Evolutionary conservation across 2,888 invertebrate species (phyloP).

Genomic region (Xylocampa areola): DNA sequence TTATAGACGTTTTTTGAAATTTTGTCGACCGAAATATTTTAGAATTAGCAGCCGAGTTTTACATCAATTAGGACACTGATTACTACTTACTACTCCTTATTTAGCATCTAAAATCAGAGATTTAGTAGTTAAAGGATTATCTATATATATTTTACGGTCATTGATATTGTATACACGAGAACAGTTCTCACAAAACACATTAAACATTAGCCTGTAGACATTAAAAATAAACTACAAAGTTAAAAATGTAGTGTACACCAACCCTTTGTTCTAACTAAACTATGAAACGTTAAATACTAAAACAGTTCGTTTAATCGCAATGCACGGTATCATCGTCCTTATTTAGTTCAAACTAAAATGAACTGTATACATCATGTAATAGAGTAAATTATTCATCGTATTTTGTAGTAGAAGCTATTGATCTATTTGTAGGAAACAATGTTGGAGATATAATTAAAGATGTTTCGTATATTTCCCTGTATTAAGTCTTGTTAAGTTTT

Average conservation of each 20-base stretch:
- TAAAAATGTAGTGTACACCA: conserved; percentile 40
- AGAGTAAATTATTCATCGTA: conserved; percentile 31
- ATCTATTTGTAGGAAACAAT: conserved; percentile 71
- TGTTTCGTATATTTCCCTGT: conserved; percentile 55
- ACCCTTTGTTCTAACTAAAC: conserved; percentile 61
- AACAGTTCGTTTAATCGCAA: conserved; percentile 58
- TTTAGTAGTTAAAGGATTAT: too few relatives aligned
- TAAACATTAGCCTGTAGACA: conserved; percentile 11
- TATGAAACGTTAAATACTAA: conserved; percentile 64
- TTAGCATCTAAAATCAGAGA: too few relatives aligned
- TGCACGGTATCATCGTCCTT: conserved; percentile 12
- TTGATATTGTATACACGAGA: not conserved
- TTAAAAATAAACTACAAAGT: conserved; percentile 37
- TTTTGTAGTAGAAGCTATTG: conserved; percentile 61
- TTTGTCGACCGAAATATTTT: too few relatives aligned
- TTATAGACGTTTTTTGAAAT: too few relatives aligned
- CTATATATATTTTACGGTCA: not conserved
- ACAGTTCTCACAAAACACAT: conserved; percentile 14
- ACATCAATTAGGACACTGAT: too few relatives aligned
- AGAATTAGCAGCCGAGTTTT: too few relatives aligned
- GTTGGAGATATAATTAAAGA: conserved; percentile 67
- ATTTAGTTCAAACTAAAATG: conserved; percentile 6
- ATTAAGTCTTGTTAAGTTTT: conserved; percentile 28
- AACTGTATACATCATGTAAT: not conserved
- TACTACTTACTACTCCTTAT: too few relatives aligned